These are phyloP conservation scores for Theristicus caerulescens DNA, from an alignment of 2,113 vertebrate genomes.

Conservation along the genomic window DNA sequence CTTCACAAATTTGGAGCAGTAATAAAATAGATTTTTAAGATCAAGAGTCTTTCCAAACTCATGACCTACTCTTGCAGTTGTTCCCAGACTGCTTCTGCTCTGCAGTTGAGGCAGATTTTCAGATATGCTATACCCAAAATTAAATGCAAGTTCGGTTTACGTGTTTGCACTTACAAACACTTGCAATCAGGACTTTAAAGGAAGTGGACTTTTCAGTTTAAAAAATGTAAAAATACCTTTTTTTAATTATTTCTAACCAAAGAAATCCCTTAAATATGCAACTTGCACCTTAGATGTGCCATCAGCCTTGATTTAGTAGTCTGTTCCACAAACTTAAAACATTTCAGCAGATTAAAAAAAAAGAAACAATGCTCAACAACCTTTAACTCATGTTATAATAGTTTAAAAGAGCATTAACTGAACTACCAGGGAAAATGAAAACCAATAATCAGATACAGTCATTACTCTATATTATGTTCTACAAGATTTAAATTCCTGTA, in stretches of 20 bases:
- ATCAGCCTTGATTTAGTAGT: neutral
- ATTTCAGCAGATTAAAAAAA: neutral
- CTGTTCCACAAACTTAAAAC: neutral
- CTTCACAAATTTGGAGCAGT: neutral
- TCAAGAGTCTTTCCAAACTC: neutral
- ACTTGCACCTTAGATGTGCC: neutral
- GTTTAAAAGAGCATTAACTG: constrained; percentile 11
- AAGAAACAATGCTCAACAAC: neutral
- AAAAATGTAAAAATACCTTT: neutral
- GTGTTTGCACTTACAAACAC: neutral
- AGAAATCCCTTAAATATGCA: constrained; percentile 1
- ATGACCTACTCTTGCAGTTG: neutral
- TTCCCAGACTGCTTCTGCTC: neutral
- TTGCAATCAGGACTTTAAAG: neutral
- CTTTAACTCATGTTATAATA: neutral
- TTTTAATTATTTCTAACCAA: constrained; percentile 14
- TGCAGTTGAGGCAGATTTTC: neutral
- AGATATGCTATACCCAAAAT: neutral
- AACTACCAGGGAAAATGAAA: constrained; percentile 14
- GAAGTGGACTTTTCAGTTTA: neutral
- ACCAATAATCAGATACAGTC: neutral
- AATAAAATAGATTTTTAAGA: neutral
- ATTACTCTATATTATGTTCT: neutral
- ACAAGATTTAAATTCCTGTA: neutral
- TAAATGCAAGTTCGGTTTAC: neutral